These are phyloP conservation scores for Catalaphyllia jardinei DNA, from an alignment of 64 coral and sea anemone genomes.

Conservation along the genomic window DNA sequence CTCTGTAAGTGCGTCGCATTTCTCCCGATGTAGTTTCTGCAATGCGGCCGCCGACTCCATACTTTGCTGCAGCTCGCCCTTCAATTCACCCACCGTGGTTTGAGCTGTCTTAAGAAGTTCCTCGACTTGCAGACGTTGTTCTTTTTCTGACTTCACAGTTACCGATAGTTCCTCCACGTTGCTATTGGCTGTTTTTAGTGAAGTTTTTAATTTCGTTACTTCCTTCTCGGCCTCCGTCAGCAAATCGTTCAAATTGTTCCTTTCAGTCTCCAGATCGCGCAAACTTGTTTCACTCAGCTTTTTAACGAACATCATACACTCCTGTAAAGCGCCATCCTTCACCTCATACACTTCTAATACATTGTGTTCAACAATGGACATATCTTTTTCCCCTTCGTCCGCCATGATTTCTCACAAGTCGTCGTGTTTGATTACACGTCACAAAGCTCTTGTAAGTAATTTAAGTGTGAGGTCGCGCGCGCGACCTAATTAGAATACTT, in stretches of 20 bases:
- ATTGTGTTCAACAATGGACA: constrained; percentile 83
- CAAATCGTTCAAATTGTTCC: constrained; percentile 72
- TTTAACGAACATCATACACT: constrained; percentile 97
- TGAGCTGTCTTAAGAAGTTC: constrained; percentile 21
- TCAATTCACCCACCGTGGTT: constrained; percentile 32
- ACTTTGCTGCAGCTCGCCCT: constrained; percentile 24
- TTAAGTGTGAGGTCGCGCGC: constrained; percentile 17
- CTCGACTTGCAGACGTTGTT: constrained; percentile 22
- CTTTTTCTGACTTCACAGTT: constrained; percentile 50
- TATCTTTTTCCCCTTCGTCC: constrained; percentile 61
- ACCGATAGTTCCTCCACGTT: constrained; percentile 63
- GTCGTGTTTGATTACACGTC: constrained; percentile 15
- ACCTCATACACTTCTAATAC: constrained; percentile 87
- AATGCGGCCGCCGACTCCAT: constrained; percentile 26
- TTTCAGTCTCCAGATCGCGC: constrained; percentile 77
- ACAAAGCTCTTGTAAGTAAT: background rate
- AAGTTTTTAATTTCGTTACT: constrained; percentile 73
- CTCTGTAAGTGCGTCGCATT: background rate
- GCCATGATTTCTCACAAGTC: constrained; percentile 12
- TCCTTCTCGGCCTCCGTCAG: constrained; percentile 91
- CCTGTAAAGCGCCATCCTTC: constrained; percentile 73
- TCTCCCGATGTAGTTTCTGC: constrained; percentile 39
- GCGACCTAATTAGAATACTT: constrained; percentile 4
- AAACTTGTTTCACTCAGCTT: constrained; percentile 93
- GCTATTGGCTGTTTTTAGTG: constrained; percentile 69